phyloP scores from a whole-genome alignment of 2,888 invertebrate genomes.

The Calameuta filiformis region DNA sequence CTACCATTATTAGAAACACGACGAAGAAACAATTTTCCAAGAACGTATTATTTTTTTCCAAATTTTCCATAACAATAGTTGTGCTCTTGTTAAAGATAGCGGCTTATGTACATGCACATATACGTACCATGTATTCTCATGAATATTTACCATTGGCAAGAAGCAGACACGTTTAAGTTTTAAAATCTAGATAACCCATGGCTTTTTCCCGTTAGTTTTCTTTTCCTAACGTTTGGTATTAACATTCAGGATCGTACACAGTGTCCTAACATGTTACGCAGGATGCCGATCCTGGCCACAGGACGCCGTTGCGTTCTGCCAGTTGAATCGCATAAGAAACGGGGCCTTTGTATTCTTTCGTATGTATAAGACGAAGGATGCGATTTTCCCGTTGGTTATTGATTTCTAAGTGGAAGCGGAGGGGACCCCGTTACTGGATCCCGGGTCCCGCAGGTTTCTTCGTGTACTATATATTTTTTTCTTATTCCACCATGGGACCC shows the following conservation, averaged over 20 bases:
- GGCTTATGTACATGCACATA: too few relatives aligned
- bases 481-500: background rate
- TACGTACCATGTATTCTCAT: too few relatives aligned
- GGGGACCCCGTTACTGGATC: background rate
- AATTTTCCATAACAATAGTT: too few relatives aligned
- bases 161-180: too few relatives aligned
- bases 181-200: too few relatives aligned
- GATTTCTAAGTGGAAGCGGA: constrained; percentile 11
- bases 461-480: background rate
- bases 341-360: background rate
- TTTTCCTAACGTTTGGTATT: too few relatives aligned
- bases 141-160: too few relatives aligned
- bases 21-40: too few relatives aligned
- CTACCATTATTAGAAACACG: background rate
- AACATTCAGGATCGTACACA: too few relatives aligned
- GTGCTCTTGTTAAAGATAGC: too few relatives aligned
- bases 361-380: background rate
- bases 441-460: constrained; percentile 1
- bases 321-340: constrained; percentile 2
- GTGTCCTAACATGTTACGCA: background rate
- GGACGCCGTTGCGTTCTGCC: background rate
- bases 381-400: constrained; percentile 8
- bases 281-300: background rate
- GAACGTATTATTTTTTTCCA: too few relatives aligned
- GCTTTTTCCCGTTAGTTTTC: too few relatives aligned